Evolutionary conservation across 2,113 vertebrate genomes (phyloP), one percentile per base, ranked within the genome.

Genomic region (Amphiprion ocellaris): DNA sequence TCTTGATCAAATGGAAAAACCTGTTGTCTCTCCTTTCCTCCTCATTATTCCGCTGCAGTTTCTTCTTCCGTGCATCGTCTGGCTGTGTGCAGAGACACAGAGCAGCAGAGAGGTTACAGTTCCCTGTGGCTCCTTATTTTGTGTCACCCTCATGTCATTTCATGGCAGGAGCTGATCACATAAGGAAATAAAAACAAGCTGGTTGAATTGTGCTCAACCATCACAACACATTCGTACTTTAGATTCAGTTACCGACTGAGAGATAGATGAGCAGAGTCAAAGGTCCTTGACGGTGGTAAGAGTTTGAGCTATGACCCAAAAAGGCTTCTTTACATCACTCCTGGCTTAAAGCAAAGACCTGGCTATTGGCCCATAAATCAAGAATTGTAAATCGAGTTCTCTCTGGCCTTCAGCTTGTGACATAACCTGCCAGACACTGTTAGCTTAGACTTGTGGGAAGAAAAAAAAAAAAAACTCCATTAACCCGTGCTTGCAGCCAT

Each of bases 11-110:
- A 75, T 33, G 17, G 8, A 46, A 49, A 41, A 60, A 69, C 0
- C 19, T 0, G 23, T 81, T 81, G 47, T 24, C 33, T 49, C 21
- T 47, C 33, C 50, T 65, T 71, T 54, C 52, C 24, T 21, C 21
- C 64, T 85, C 68, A 77, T 87, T 73, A 72, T 71, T 74, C 53
- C 76, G 21, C 5, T 16, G 63, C 60, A 30, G 11, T 63, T 74
- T 69, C 4, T 30, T 30, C 69, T 72, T 64, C 69, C 0, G 12
- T 50, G 46, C 19, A 23, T 37, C 49, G 58, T 77, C 28, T 46
- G 4, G 6, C 49, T 46, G 47, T 65, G 49, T 8, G 8, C 23
- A 1, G 52, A 37, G 69, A 74, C 79, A 24, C 24, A 0, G 28
- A 21, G 52, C 50, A 12, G 24, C 49, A 24, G 8, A 73, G 60